Evolutionary conservation across 1,140 invertebrate genomes (phyloP), one percentile per base, ranked within the genome.

Genomic region (Bicyclus anynana): DNA sequence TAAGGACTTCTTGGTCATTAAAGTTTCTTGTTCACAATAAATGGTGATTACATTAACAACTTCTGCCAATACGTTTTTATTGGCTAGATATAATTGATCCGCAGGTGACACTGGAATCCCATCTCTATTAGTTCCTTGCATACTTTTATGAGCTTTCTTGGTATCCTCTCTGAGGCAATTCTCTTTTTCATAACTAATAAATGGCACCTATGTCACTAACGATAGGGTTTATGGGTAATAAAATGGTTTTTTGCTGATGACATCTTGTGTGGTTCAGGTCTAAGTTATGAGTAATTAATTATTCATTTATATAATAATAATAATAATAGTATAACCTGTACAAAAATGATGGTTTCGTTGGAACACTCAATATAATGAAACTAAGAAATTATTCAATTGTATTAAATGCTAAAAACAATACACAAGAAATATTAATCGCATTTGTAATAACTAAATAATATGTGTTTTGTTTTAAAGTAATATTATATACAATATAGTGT

Each of bases 21-120:
- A n/a, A n/a, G n/a, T n/a, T n/a, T n/a, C n/a, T 23, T 7, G 9
- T 33, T 33, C 29, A 7, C 1, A 12, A 3, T 33, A 7, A 12
- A 33, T 33, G 17, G 17, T 16, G 16, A 17, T 60, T 61, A 65
- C 52, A 58, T 61, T 65, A 69, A 69, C 49, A 59, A 60, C 54
- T 63, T 50, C 27, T 42, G 20, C 10, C 13, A 40, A 14, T 42
- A 21, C 49, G 49, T 68, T 71, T 70, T 65, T 75, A 53, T 56
- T 4, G 1, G 18, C 20, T 42, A 42, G 27, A 21, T 29, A 53
- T 42, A 38, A 53, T 23, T 53, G 44, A 37, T 53, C 51, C 49
- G 0, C 5, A 35, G 12, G 13, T 23, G 26, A 18, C 44, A 38
- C 33, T 44, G 49, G 58, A 61, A 65, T 56, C 50, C 44, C 38